These are phyloP conservation scores for Mustelus asterias DNA, from an alignment of 2,113 vertebrate species.

Conservation along the genomic window DNA sequence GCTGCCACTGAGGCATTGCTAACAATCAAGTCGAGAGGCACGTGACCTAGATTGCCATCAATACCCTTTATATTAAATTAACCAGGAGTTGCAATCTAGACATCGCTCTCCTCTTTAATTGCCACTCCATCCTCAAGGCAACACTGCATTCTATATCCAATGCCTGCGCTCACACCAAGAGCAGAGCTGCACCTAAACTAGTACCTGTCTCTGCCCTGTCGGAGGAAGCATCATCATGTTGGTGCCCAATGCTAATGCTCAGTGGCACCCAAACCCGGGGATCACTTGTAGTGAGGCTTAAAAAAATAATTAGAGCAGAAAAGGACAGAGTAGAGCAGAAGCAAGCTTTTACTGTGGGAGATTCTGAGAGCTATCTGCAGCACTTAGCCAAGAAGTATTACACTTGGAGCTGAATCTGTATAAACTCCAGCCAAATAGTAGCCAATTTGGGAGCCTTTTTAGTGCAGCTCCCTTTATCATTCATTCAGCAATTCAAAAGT, in stretches of 20 bases:
- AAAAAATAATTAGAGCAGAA: not conserved
- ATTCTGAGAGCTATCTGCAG: not conserved
- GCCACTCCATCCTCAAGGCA: not conserved
- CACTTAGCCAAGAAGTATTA: not conserved
- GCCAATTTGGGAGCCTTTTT: slow-evolving; percentile 28
- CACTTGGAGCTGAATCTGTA: not conserved
- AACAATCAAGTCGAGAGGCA: not conserved
- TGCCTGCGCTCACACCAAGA: not conserved
- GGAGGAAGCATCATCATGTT: not conserved
- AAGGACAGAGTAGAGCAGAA: not conserved
- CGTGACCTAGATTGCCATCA: not conserved
- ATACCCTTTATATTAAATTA: too few relatives aligned
- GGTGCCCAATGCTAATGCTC: not conserved
- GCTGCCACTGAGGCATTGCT: not conserved
- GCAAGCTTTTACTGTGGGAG: not conserved
- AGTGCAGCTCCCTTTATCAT: slow-evolving; percentile 18
- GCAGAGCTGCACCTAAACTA: too few relatives aligned
- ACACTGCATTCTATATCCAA: not conserved
- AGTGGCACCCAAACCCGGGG: slow-evolving; percentile 2
- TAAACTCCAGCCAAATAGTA: slow-evolving; percentile 1
- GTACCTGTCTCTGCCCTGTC: not conserved
- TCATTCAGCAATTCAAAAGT: slow-evolving; percentile 17
- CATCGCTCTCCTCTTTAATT: not conserved
- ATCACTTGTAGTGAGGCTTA: too few relatives aligned
- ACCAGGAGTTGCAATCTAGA: too few relatives aligned